Evolutionary conservation across 2,797 vertebrate genomes (phyloP).

Genomic region (Chaenodraco wilsoni): DNA sequence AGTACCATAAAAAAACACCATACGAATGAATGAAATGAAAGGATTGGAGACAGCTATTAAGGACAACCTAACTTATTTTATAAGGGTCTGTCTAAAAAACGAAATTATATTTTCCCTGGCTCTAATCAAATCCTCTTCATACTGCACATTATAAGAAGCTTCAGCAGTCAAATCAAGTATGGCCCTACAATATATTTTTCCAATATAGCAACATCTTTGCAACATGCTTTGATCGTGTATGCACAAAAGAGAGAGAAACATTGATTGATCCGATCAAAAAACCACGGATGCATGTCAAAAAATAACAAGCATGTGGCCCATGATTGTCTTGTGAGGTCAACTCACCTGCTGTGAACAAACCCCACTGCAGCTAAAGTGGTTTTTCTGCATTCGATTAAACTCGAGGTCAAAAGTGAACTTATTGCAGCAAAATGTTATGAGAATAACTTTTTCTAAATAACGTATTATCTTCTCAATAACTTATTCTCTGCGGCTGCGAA

Average conservation of each 20-base stretch:
- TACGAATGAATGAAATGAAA: too few species aligned
- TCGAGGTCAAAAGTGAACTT: neutral
- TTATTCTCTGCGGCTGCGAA: neutral
- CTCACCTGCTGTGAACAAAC: slow-evolving; percentile 10
- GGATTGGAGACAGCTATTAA: too few species aligned
- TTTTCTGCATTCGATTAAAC: slow-evolving; percentile 11
- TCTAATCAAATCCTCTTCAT: too few species aligned
- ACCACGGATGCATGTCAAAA: slow-evolving; percentile 19
- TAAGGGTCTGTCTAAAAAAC: too few species aligned
- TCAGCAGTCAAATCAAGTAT: too few species aligned
- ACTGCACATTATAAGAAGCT: too few species aligned
- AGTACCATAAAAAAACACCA: too few species aligned
- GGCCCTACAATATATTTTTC: too few species aligned
- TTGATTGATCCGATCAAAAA: slow-evolving; percentile 3
- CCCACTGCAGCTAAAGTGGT: neutral
- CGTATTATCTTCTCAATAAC: neutral
- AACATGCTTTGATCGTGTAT: neutral
- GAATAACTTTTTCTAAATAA: neutral
- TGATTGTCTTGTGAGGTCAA: slow-evolving; percentile 7
- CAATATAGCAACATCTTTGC: neutral
- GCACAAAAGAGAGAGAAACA: neutral
- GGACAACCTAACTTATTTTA: too few species aligned
- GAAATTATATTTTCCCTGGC: too few species aligned
- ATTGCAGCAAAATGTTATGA: neutral
- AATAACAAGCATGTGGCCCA: slow-evolving; percentile 4